Percentiles rank a stretch among this genome's conserved stretches.
phyloP scores from a whole-genome alignment of 2,797 vertebrate genomes.

The Mus caroli region DNA sequence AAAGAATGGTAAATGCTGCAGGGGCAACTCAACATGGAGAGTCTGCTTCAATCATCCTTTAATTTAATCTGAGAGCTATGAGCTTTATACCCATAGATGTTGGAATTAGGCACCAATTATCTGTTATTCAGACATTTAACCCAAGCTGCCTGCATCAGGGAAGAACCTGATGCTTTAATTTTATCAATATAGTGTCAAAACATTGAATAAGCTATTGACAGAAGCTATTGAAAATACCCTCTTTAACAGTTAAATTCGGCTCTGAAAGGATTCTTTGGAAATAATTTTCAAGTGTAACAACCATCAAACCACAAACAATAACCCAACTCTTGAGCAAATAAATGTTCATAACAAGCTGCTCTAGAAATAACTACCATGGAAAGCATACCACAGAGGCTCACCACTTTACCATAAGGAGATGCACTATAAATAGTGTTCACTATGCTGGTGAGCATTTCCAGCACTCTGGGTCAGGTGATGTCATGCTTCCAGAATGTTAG shows the following conservation, averaged over 20 bases:
- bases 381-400: neutral
- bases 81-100: neutral
- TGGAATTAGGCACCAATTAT: neutral
- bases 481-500: neutral
- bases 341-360: neutral
- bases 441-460: accelerated
- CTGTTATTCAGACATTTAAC: neutral
- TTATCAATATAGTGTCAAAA: neutral
- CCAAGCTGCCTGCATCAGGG: neutral
- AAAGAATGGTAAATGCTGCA: neutral
- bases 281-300: constrained; percentile 13
- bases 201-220: too few relatives aligned
- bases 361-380: neutral
- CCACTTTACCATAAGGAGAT: neutral
- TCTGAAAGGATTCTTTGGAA: neutral
- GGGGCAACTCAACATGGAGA: neutral
- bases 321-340: neutral
- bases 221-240: neutral
- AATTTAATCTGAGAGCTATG: neutral
- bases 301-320: neutral
- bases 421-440: neutral
- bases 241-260: neutral
- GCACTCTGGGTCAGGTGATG: accelerated
- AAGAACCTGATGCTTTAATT: neutral
- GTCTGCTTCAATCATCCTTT: neutral